Conservation (phyloP, 2,888 invertebrate genomes). For the Hirtodrosophila duncani region DNA sequence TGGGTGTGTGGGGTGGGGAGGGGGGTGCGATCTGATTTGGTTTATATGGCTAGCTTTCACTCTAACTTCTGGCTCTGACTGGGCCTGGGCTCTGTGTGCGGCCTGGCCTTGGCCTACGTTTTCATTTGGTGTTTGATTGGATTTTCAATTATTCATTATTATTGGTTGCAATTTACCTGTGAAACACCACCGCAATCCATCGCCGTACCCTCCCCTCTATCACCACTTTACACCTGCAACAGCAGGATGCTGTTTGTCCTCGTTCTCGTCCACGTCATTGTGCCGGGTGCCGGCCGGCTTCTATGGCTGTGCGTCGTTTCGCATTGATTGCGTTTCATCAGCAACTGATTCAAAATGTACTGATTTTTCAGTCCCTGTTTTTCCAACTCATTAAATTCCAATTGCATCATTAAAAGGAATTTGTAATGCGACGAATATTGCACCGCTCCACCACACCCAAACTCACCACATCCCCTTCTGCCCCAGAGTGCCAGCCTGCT, state of each 20-base stretch:
- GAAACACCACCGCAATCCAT: background rate
- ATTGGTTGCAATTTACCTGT: slow-evolving; percentile 77
- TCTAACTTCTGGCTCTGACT: no score
- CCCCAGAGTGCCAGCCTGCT: no score
- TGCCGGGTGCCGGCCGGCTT: background rate
- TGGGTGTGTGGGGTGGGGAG: slow-evolving; percentile 3
- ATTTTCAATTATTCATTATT: slow-evolving; percentile 78
- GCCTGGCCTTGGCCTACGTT: slow-evolving; percentile 50
- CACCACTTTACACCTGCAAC: no score
- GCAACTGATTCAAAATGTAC: slow-evolving; percentile 26
- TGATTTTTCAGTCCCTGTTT: slow-evolving; percentile 37
- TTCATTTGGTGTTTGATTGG: slow-evolving; percentile 78
- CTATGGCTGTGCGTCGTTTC: slow-evolving; percentile 26
- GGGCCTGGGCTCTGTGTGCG: no score
- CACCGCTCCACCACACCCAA: no score
- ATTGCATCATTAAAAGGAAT: slow-evolving; percentile 76
- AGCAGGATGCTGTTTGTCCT: no score
- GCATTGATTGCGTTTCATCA: slow-evolving; percentile 64
- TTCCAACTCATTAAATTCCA: slow-evolving; percentile 71
- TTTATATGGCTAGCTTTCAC: slow-evolving; percentile 6
- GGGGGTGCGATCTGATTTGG: slow-evolving; percentile 11
- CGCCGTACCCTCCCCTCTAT: background rate
- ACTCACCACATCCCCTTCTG: no score
- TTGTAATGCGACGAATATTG: slow-evolving; percentile 63
- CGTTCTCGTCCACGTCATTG: no score